These are phyloP conservation scores for Gracilinanus agilis DNA, from an alignment of 2,113 vertebrate genomes.

Conservation along the genomic window DNA sequence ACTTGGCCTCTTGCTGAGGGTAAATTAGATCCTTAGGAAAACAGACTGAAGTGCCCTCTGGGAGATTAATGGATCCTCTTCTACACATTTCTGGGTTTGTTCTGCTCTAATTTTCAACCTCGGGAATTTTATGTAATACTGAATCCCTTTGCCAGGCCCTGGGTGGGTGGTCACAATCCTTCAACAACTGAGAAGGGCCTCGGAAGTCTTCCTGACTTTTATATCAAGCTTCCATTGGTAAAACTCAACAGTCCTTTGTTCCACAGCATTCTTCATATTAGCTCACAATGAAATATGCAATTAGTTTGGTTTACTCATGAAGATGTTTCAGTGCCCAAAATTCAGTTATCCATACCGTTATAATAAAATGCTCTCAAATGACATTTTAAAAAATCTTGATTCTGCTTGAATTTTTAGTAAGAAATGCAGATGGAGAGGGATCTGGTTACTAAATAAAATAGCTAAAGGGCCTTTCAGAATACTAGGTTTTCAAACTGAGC, in stretches of 20 bases:
- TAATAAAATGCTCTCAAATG: not conserved
- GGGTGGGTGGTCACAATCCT: constrained; percentile 30
- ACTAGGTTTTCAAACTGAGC: not conserved
- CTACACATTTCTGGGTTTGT: constrained; percentile 44
- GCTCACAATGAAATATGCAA: constrained; percentile 12
- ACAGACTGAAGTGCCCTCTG: constrained; percentile 60
- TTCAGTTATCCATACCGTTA: constrained; percentile 29
- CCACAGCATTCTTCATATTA: not conserved
- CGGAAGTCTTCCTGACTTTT: constrained; percentile 7
- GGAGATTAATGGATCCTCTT: constrained; percentile 51
- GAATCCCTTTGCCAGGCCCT: constrained; percentile 8
- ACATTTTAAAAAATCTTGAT: constrained; percentile 8
- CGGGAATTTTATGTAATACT: constrained; percentile 15
- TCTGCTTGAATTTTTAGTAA: not conserved
- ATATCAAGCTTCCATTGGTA: constrained; percentile 19
- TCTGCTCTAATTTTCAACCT: constrained; percentile 51
- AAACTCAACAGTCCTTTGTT: not conserved
- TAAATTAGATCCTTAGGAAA: constrained; percentile 72
- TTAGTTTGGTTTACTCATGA: constrained; percentile 11
- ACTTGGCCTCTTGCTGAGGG: constrained; percentile 77
- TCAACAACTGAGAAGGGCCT: not conserved
- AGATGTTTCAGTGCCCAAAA: not conserved
- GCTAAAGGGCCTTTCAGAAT: constrained; percentile 15
- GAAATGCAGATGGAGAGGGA: not conserved
- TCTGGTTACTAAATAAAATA: not conserved